These are phyloP conservation scores for Eupeodes luniger DNA, from an alignment of 2,888 invertebrate genomes.

Conservation along the genomic window DNA sequence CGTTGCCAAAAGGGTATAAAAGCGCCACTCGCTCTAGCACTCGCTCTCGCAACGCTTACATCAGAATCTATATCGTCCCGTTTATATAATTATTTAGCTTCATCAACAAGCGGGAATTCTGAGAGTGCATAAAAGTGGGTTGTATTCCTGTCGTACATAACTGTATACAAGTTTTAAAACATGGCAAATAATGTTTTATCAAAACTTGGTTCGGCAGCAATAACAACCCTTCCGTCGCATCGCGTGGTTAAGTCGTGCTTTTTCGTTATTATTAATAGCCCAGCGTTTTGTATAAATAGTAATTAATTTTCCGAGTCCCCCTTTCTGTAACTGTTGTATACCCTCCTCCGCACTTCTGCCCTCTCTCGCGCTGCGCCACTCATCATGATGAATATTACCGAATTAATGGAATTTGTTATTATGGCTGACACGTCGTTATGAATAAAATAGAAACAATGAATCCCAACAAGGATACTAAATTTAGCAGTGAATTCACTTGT, in stretches of 20 bases:
- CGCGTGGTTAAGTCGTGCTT: constrained; percentile 59
- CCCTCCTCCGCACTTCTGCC: background rate
- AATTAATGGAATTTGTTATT: constrained; percentile 78
- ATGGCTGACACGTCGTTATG: constrained; percentile 77
- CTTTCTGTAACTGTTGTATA: constrained; percentile 8
- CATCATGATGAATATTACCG: constrained; percentile 73
- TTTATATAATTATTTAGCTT: constrained; percentile 3
- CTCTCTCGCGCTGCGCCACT: constrained; percentile 1
- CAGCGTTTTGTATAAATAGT: constrained; percentile 79
- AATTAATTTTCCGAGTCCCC: constrained; percentile 81
- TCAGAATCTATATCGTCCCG: background rate
- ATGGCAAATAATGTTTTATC: constrained; percentile 33
- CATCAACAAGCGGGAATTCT: constrained; percentile 47
- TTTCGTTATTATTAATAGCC: constrained; percentile 73
- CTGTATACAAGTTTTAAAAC: background rate
- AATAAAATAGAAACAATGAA: constrained; percentile 75
- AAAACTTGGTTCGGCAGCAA: constrained; percentile 13
- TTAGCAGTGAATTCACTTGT: constrained; percentile 72
- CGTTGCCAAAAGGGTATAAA: constrained; percentile 49
- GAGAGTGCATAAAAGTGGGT: constrained; percentile 49
- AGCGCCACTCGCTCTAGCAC: constrained; percentile 11
- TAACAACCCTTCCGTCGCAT: constrained; percentile 68
- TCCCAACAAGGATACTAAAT: constrained; percentile 63
- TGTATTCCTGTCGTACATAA: background rate
- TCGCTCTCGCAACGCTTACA: constrained; percentile 17